Evolutionary conservation across 2,797 vertebrate species (phyloP), one percentile per base, ranked within the genome.

Genomic region (Lagorchestes hirsutus): DNA sequence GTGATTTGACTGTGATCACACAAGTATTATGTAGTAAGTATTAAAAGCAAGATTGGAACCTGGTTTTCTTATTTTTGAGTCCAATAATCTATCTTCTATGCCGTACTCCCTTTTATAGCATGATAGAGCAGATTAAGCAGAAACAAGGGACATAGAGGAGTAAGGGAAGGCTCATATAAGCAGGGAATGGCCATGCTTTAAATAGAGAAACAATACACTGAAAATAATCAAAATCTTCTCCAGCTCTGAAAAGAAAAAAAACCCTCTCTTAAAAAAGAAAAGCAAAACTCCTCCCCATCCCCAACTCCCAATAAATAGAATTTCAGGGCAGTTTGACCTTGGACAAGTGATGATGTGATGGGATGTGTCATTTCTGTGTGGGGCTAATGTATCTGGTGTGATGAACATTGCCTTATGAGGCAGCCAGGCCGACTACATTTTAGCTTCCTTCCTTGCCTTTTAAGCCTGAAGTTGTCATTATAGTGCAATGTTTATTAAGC

Each of bases 381-480:
- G 94, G 93, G 54, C 93, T n/a, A 93, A 55, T 54, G 62, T 29
- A 82, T 82, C 87, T 28, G 14, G 24, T 0, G 0, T 40, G 34
- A 91, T 10, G n/a, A 96, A 50, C 91, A 57, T 58, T 91, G 58
- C 95, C 96, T 97, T 97, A 90, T 90, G 96, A 96, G 96, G 97
- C 95, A 96, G 90, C 34, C 8, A 0, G 0, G 11, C 54, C n/a
- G 90, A 50, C 93, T 90, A 46, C 31, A 18, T 14, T 55, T 54
- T 34, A 40, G 58, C n/a, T 54, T 94, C 59, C 34, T 54, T 94
- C 56, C 50, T 59, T 50, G 52, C 90, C 94, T 46, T 2, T 0
- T 5, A 90, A 94, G 27, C 31, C 31, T 56, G 18, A 22, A 67
- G 12, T 3, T 18, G 55, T 91, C 50, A 2, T 95, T 90, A 67